Base-by-base conservation (phyloP, 2,797 vertebrate genomes). In the Etheostoma perlongum region DNA sequence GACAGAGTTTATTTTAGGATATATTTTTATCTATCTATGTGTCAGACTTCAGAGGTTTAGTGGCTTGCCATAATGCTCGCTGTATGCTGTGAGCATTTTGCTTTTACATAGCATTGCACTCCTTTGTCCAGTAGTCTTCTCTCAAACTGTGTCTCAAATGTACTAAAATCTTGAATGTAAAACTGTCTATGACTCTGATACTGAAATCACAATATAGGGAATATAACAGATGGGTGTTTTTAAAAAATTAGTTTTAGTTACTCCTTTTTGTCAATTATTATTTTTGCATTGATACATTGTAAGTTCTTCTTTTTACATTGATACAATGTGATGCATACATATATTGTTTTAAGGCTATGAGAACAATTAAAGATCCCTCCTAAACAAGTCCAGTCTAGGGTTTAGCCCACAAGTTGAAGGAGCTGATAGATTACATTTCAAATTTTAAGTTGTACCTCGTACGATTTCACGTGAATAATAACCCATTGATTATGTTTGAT, bases 201-300 rank as follows among this genome's bases (percentile, higher is more conserved):
- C 33, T 54, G 6, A 51, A 64, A 33, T 54, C 23, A 64, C 7
- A 18, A 4, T 75, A 4, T 75, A 25, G 40, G 46, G 1, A 61
- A 60, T 59, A 9, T 52, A 49, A 55, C 3, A 59, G 15, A 51
- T 53, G 12, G 4, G 0, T 55, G 5, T 46, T n/a, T 58, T 57
- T 59, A 67, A 36, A 61, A 0, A 49, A 54, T n/a, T 36, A 2
- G 19, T 63, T 78, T 68, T 52, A 25, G 3, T 25, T 12, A n/a
- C 7, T 49, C 2, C 6, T 66, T 61, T 61, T 82, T 65, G 10
- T 65, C 40, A 53, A 70, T 7, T 33, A 5, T 21, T 30, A 13
- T 63, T 58, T 78, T 47, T 67, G 62, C 18, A 40, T 47, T 65
- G 30, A 36, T 61, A 36, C 33, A 36, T 36, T 10, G 36, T 10